Evolutionary conservation across 2,888 invertebrate species (phyloP), one percentile per base, ranked within the genome.

Genomic region (Melipona beecheii): DNA sequence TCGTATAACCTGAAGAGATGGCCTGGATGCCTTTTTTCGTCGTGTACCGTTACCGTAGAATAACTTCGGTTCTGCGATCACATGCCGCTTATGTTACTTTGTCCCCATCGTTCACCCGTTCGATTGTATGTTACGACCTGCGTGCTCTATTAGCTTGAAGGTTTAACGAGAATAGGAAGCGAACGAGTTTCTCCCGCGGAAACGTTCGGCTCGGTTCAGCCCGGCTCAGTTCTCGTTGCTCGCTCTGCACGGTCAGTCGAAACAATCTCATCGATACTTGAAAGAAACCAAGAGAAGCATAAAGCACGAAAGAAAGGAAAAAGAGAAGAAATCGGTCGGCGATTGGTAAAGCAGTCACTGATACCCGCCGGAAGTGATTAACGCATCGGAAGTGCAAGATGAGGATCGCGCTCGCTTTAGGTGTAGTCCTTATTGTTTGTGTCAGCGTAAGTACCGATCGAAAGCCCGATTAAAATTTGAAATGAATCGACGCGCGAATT

Each of bases 21-120:
- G 91, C 93, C 93, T 93, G 91, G 83, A 92, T 93, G 93, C 90
- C 93, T 92, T 93, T 93, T 93, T 93, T 92, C 90, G 91, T 91
- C 70, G 76, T 89, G 86, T 93, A 91, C 93, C 93, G 93, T 93
- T 93, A 93, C 85, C 75, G 80, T 89, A 83, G 89, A 89, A 90
- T 91, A 92, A 89, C 89, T 91, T 88, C 81, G 74, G 87, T 84
- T 87, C 89, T 81, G 83, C 75, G 82, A 88, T 83, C 85, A 85
- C 84, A 84, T 66, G 60, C 75, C 86, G 83, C 83, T 85, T 80
- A 81, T 81, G 85, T 87, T 80, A 84, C 85, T 68, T 73, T 81
- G 81, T 82, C 83, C 66, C 77, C 81, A 82, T 85, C 79, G 71
- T 85, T 85, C 81, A 83, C 78, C 81, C 71, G 82, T 62, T 76